These are phyloP conservation scores for Herminia tarsipennalis DNA, from an alignment of 2,888 invertebrate species.

Conservation along the genomic window DNA sequence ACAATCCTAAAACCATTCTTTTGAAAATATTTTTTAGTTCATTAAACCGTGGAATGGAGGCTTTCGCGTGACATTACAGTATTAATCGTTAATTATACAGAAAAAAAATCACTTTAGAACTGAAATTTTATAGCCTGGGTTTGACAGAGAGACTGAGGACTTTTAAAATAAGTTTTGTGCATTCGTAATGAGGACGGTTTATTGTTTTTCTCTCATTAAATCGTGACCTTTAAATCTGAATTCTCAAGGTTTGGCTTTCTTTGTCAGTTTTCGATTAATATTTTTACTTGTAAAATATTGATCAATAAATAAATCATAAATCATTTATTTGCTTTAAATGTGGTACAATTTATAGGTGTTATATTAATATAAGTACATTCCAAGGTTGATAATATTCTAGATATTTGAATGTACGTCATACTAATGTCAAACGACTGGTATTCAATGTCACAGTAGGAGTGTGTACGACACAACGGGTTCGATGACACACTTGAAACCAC, in stretches of 20 bases:
- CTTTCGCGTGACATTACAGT: neutral
- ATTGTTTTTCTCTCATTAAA: slow-evolving; percentile 6
- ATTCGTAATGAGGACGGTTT: slow-evolving; percentile 2
- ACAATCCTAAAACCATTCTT: neutral
- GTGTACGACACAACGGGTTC: no score
- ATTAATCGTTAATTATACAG: neutral
- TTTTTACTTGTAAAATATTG: neutral
- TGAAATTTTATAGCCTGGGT: neutral
- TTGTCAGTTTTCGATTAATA: neutral
- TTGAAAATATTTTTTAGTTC: slow-evolving; percentile 2
- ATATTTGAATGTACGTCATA: no score
- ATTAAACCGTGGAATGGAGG: neutral
- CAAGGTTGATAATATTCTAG: no score
- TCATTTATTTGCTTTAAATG: no score
- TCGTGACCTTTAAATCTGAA: slow-evolving; percentile 1
- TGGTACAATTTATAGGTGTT: no score
- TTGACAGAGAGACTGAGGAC: slow-evolving; percentile 2
- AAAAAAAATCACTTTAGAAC: neutral
- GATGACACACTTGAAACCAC: no score
- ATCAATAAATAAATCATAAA: no score
- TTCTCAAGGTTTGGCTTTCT: slow-evolving; percentile 1
- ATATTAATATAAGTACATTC: no score
- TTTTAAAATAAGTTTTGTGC: slow-evolving; percentile 1
- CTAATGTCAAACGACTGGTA: no score
- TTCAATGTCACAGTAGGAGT: no score